These are phyloP conservation scores for Hemaris fuciformis DNA, from an alignment of 2,888 invertebrate genomes.

Conservation along the genomic window DNA sequence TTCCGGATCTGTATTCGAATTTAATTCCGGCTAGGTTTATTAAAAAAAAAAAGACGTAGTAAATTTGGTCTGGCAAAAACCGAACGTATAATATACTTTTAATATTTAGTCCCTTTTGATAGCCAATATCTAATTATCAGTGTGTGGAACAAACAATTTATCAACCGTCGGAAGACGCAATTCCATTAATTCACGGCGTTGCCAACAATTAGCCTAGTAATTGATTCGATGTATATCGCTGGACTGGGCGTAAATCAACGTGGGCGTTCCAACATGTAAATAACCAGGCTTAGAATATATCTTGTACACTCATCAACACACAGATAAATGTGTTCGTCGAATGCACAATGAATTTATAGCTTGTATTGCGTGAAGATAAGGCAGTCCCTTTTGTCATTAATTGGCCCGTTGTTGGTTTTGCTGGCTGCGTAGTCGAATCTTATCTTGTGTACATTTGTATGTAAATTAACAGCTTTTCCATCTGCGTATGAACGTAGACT, in stretches of 20 bases:
- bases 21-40: too few species aligned
- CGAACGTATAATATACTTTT: too few species aligned
- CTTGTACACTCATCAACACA: conserved; percentile 14
- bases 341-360: conserved; percentile 3
- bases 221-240: conserved; percentile 50
- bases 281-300: conserved; percentile 11
- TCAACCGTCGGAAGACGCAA: background rate
- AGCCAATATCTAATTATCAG: background rate
- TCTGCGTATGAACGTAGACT: background rate
- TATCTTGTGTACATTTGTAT: background rate
- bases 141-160: background rate
- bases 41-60: too few species aligned
- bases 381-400: background rate
- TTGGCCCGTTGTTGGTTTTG: background rate
- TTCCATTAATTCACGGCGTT: conserved; percentile 25
- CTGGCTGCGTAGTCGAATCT: background rate
- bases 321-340: conserved; percentile 19
- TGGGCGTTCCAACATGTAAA: background rate
- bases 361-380: background rate
- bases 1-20: too few species aligned
- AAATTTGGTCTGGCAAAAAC: too few species aligned
- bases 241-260: conserved; percentile 32
- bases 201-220: conserved; percentile 41
- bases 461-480: background rate
- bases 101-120: background rate